Base-by-base conservation (phyloP, 2,888 invertebrate genomes). In the Melieria omissa region DNA sequence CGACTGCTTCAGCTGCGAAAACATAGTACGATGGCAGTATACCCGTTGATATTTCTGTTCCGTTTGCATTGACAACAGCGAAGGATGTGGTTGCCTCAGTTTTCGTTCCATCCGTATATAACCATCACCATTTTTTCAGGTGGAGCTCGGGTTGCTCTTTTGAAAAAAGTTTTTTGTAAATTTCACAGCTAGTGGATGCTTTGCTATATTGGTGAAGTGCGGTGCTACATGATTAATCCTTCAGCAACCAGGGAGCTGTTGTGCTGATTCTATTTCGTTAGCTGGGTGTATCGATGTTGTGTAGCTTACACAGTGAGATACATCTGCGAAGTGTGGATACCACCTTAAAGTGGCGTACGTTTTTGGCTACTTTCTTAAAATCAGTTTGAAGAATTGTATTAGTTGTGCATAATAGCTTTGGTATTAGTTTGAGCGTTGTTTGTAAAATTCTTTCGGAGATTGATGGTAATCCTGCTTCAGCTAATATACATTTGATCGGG, bases 1-100 rank as follows among this genome's bases (percentile, higher is more conserved):
- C 55, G 9, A 55, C 55, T 55, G 55, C 55, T 16, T 55, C 14
- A 55, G 55, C 55, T 8, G 55, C 55, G 55, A n/a, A 55, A 7
- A 55, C 55, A 14, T 55, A 55, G 55, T 55, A 16, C 12, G 12
- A 14, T 8, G 55, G 55, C 1, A 55, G 55, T 55, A 55, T 14
- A 55, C 55, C 55, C 12, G 16, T 16, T 55, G 55, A 8, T n/a
- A 55, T 55, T 14, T 55, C 16, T n/a, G 9, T n/a, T 16, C 55
- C 55, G 12, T 55, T 16, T 55, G 12, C 7, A 16, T 9, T 55
- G 5, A 55, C 55, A n/a, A 55, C 55, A 14, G 5, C 55, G 16
- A 55, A 55, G 55, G 55, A 55, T 8, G 55, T 55, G 16, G 12
- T 12, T 55, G 55, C 7, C 14, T 55, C 16, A n/a, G 7, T 55